Evolutionary conservation across 2,888 invertebrate genomes (phyloP).

Genomic region (Mimachlamys varia): DNA sequence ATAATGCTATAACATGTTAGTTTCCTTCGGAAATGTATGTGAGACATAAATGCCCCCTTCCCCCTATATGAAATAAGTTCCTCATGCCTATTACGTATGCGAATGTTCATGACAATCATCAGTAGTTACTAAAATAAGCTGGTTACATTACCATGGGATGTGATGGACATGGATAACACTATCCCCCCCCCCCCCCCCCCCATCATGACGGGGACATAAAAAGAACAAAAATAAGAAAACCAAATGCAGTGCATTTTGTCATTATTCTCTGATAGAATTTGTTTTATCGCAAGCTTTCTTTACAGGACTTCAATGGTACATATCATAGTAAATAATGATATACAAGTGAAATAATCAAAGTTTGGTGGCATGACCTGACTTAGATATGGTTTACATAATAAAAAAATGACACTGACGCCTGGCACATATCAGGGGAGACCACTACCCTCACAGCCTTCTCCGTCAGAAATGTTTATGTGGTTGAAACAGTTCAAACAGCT

Average conservation of each 20-base stretch:
- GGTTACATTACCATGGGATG: too few species aligned
- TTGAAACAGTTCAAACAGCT: not conserved
- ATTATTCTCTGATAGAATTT: constrained; percentile 9
- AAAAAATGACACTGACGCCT: not conserved
- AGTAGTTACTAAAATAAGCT: too few species aligned
- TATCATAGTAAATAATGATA: not conserved
- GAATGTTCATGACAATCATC: too few species aligned
- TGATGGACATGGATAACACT: too few species aligned
- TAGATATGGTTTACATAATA: not conserved
- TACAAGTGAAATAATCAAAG: not conserved
- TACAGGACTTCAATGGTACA: not conserved
- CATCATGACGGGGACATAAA: too few species aligned
- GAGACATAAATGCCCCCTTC: too few species aligned
- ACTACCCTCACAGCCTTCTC: not conserved
- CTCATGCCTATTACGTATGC: too few species aligned
- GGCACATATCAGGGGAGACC: not conserved
- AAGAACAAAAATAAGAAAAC: not conserved
- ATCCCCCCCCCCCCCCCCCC: too few species aligned
- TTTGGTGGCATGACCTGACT: not conserved
- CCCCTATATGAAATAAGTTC: too few species aligned
- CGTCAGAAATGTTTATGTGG: not conserved
- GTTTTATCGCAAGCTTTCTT: not conserved
- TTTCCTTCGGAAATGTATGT: too few species aligned
- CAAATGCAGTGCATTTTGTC: not conserved
- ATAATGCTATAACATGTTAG: too few species aligned